A percentile compares a stretch with the other conserved stretches of the same genome.
These are phyloP conservation scores for Paramormyrops kingsleyae DNA, from an alignment of 2,113 vertebrate species.

Conservation along the genomic window DNA sequence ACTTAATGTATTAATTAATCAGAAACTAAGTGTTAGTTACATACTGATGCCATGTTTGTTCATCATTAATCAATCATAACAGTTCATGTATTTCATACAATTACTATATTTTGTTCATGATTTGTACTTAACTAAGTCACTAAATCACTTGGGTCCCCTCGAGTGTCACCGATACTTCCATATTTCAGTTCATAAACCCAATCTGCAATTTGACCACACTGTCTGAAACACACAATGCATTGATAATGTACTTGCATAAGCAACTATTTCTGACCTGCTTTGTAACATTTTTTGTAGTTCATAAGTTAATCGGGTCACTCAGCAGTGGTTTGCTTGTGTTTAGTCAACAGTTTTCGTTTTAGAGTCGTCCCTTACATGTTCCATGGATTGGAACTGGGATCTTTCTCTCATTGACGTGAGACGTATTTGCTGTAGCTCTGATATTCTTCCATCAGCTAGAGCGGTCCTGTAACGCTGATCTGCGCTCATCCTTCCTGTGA, in stretches of 20 bases:
- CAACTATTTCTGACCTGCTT: not conserved
- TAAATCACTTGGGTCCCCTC: not conserved
- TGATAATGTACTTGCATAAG: not conserved
- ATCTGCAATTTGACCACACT: not conserved
- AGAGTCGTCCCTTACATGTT: not conserved
- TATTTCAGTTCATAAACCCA: not conserved
- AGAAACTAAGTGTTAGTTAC: not conserved
- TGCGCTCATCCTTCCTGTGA: not conserved
- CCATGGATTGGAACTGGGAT: not conserved
- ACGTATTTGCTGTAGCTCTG: not conserved
- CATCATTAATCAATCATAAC: not conserved
- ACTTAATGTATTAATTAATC: not conserved
- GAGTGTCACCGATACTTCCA: not conserved
- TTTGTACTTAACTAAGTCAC: not conserved
- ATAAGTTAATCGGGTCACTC: too few relatives aligned
- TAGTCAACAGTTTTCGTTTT: not conserved
- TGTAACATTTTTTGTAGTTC: not conserved
- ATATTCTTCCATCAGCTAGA: not conserved
- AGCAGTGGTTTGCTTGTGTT: not conserved
- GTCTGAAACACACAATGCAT: not conserved
- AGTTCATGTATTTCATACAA: not conserved
- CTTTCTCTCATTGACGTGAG: not conserved
- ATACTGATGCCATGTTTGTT: not conserved
- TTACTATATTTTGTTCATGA: not conserved
- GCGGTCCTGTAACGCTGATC: not conserved